These are phyloP conservation scores for Poeciliopsis prolifica DNA, from an alignment of 2,113 vertebrate species.

Conservation along the genomic window DNA sequence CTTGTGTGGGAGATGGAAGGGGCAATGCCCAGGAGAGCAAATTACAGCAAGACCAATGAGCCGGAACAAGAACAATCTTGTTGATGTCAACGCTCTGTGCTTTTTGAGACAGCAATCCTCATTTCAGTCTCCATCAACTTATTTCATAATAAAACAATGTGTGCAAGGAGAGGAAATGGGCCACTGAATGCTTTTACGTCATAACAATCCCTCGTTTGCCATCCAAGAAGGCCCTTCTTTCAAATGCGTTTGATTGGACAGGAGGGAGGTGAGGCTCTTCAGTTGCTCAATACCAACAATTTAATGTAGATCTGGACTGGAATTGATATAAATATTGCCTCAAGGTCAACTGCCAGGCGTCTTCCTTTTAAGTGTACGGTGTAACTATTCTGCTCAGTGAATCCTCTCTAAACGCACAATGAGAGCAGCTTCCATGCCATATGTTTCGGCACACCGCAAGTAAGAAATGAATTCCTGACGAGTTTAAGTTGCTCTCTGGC, in stretches of 20 bases:
- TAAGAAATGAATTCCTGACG: slow-evolving; percentile 59
- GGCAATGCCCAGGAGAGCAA: slow-evolving; percentile 42
- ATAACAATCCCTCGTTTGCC: slow-evolving; percentile 35
- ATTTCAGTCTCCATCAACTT: slow-evolving; percentile 57
- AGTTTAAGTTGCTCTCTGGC: slow-evolving; percentile 53
- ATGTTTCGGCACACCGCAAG: slow-evolving; percentile 43
- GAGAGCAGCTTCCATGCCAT: slow-evolving; percentile 29
- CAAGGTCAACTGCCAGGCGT: slow-evolving; percentile 45
- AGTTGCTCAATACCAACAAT: slow-evolving; percentile 7
- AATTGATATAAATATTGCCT: slow-evolving; percentile 52
- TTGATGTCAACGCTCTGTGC: slow-evolving; percentile 58
- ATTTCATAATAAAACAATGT: slow-evolving; percentile 51
- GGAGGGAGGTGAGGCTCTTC: neutral
- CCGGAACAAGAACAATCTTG: slow-evolving; percentile 59
- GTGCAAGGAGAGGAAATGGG: slow-evolving; percentile 47
- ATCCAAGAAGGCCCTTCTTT: slow-evolving; percentile 24
- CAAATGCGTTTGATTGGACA: slow-evolving; percentile 25
- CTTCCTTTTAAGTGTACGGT: slow-evolving; percentile 30
- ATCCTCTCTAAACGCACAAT: slow-evolving; percentile 31
- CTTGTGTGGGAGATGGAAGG: slow-evolving; percentile 29
- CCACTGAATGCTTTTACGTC: slow-evolving; percentile 29
- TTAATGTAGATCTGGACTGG: slow-evolving; percentile 16
- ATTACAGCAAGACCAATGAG: slow-evolving; percentile 65
- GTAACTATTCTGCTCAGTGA: slow-evolving; percentile 31
- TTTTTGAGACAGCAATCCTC: slow-evolving; percentile 53